Conservation (phyloP, 2,888 invertebrate genomes). For the Drosophila mimica region DNA sequence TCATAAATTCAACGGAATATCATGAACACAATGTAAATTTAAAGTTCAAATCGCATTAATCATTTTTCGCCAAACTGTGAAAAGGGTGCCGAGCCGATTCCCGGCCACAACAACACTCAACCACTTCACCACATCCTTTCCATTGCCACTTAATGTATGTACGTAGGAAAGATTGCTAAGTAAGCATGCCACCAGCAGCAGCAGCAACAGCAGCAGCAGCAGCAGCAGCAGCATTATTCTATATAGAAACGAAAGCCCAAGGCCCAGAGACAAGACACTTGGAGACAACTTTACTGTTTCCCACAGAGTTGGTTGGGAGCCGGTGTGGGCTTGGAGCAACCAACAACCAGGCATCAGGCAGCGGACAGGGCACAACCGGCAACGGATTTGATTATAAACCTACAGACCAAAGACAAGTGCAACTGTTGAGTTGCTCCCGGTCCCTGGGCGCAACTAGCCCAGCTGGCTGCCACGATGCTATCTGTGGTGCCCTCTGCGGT, state of each 20-base stretch:
- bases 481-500: slow-evolving; percentile 23
- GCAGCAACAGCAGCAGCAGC: background rate
- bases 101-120: background rate
- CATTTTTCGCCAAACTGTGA: slow-evolving; percentile 67
- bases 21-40: slow-evolving; percentile 81
- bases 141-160: slow-evolving; percentile 9
- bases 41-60: slow-evolving; percentile 78
- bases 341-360: background rate
- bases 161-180: slow-evolving; percentile 15
- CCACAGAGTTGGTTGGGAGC: slow-evolving; percentile 44
- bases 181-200: slow-evolving; percentile 19
- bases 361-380: slow-evolving; percentile 16
- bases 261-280: slow-evolving; percentile 43
- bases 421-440: slow-evolving; percentile 54
- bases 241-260: slow-evolving; percentile 8
- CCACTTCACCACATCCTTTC: background rate
- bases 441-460: slow-evolving; percentile 1
- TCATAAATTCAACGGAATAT: slow-evolving; percentile 77
- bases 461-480: slow-evolving; percentile 10
- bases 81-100: slow-evolving; percentile 44
- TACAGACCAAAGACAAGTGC: slow-evolving; percentile 56
- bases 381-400: slow-evolving; percentile 64
- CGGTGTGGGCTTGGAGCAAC: slow-evolving; percentile 12
- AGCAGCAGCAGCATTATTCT: background rate
- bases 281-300: slow-evolving; percentile 65